A percentile compares a stretch with the other conserved stretches of the same genome.
phyloP scores from a whole-genome alignment of 2,113 vertebrate genomes.

The Microcebus ravelobensis region DNA sequence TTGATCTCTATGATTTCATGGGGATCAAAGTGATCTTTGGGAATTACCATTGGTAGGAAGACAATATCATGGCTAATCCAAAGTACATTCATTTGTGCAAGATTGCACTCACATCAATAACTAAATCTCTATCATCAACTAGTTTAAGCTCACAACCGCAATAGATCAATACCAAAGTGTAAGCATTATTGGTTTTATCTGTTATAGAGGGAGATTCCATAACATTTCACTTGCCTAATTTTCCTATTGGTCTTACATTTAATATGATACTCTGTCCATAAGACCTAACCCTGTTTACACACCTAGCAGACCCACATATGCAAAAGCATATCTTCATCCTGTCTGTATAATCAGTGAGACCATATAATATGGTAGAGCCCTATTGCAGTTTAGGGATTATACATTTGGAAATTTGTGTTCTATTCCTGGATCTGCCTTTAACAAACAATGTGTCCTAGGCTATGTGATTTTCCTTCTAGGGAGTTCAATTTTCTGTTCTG shows the following conservation, averaged over 20 bases:
- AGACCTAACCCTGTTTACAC: neutral
- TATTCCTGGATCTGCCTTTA: neutral
- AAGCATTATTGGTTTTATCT: neutral
- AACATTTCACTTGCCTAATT: neutral
- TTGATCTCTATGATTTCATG: neutral
- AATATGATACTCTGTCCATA: neutral
- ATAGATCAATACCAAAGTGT: neutral
- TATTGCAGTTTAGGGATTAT: neutral
- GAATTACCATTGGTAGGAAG: neutral
- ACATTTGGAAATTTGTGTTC: neutral
- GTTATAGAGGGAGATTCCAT: too few relatives aligned
- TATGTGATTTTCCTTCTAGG: neutral
- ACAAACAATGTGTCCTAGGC: neutral
- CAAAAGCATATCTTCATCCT: neutral
- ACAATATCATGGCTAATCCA: neutral
- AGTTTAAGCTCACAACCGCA: neutral
- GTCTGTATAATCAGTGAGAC: neutral
- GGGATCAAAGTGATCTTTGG: neutral
- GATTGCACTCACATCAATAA: neutral
- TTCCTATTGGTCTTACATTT: neutral
- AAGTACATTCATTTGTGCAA: neutral
- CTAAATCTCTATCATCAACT: neutral
- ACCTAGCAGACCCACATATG: neutral
- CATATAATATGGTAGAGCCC: neutral
- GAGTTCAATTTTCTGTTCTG: neutral